These are phyloP conservation scores for Microcebus griseorufus DNA, from an alignment of 2,113 vertebrate species.

Conservation along the genomic window DNA sequence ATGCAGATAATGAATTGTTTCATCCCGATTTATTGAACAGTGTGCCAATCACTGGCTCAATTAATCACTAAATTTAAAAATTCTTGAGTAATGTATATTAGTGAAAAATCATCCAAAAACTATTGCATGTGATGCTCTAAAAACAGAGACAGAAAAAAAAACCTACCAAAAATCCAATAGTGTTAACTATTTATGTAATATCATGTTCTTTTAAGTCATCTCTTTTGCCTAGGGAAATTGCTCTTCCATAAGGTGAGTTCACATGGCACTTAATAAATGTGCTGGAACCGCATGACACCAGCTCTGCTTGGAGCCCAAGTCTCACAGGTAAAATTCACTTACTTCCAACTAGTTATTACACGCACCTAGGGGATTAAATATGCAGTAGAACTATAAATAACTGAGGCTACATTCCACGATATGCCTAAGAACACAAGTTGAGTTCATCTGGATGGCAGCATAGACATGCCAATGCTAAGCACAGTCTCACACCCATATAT, in stretches of 20 bases:
- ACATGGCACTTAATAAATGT: neutral
- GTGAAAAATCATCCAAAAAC: neutral
- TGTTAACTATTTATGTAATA: neutral
- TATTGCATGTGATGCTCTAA: neutral
- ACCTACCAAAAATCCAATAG: neutral
- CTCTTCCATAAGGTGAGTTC: neutral
- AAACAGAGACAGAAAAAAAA: neutral
- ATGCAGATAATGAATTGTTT: neutral
- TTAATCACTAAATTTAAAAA: slow-evolving; percentile 11
- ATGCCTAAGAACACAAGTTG: neutral
- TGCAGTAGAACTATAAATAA: neutral
- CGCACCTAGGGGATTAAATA: neutral
- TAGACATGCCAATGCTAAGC: neutral
- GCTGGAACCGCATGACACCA: neutral
- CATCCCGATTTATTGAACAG: neutral
- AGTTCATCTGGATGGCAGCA: neutral
- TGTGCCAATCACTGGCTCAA: neutral
- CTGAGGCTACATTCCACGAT: neutral
- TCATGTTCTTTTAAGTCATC: neutral
- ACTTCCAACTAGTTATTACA: neutral
- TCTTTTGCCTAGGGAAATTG: neutral
- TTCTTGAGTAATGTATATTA: neutral
- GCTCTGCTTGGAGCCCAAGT: neutral
- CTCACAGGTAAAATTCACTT: neutral
- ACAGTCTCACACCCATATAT: neutral